Conservation (phyloP, 2,797 vertebrate species). For the Clarias pachynema region DNA sequence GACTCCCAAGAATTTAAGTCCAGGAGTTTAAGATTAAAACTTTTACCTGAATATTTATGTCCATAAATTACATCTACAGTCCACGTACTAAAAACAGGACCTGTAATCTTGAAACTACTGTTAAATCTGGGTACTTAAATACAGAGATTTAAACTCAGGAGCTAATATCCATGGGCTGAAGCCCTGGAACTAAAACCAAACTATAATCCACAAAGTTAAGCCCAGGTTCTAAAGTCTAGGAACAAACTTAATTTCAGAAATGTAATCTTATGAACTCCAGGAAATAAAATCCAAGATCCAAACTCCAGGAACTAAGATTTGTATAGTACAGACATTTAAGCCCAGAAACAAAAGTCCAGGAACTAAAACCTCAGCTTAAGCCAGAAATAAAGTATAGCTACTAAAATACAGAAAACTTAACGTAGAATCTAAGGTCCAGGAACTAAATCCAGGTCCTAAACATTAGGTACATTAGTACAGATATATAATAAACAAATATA, state of each 20-base stretch:
- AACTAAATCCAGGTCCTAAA: too few relatives aligned
- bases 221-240: too few relatives aligned
- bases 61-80: not conserved
- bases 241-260: too few relatives aligned
- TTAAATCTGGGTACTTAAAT: not conserved
- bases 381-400: not conserved
- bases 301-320: not conserved
- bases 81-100: not conserved
- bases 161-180: not conserved
- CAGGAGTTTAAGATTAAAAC: not conserved
- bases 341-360: not conserved
- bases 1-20: too few relatives aligned
- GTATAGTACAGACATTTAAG: not conserved
- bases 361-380: not conserved
- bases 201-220: too few relatives aligned
- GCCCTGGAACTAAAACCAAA: too few relatives aligned
- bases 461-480: not conserved
- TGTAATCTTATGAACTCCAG: too few relatives aligned
- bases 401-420: not conserved
- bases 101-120: too few relatives aligned
- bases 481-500: too few relatives aligned
- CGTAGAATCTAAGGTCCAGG: not conserved
- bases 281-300: not conserved
- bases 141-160: not conserved
- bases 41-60: not conserved